Percentiles rank a stretch among this genome's conserved stretches.
These are phyloP conservation scores for Bungarus multicinctus DNA, from an alignment of 2,113 vertebrate species.

Conservation along the genomic window DNA sequence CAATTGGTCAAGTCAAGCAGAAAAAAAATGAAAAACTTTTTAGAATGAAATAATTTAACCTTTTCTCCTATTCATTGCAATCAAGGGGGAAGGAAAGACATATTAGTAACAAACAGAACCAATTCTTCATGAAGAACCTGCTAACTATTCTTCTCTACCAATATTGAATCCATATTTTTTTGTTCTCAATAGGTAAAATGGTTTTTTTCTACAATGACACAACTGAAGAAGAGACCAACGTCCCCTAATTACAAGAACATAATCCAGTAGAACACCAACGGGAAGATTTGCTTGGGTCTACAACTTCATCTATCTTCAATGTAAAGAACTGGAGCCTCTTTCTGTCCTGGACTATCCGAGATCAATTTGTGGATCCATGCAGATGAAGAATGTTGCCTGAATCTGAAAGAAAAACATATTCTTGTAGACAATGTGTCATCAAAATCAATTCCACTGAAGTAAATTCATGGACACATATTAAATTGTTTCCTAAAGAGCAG, in stretches of 20 bases:
- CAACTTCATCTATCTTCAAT: background rate
- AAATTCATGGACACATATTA: background rate
- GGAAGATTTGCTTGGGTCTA: background rate
- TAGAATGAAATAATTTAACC: background rate
- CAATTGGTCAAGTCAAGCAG: background rate
- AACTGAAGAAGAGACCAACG: constrained; percentile 35
- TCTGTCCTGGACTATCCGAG: background rate
- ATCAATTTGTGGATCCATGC: background rate
- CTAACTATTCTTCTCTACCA: no score
- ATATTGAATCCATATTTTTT: background rate
- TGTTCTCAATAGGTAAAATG: constrained; percentile 48
- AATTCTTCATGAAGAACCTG: no score
- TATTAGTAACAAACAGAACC: background rate
- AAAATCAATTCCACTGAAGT: background rate
- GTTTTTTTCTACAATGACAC: constrained; percentile 40
- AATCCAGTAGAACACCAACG: background rate
- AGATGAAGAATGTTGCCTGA: background rate
- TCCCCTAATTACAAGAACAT: constrained; percentile 50
- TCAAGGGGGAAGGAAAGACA: no score
- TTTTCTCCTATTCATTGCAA: background rate
- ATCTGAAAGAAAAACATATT: background rate
- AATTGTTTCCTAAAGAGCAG: background rate
- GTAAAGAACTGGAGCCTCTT: background rate
- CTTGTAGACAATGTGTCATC: background rate
- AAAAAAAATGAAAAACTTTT: background rate